Percentiles rank a stretch among this genome's conserved stretches.
Conservation (phyloP, 1,140 invertebrate genomes). For the Cotesia chilonis region DNA sequence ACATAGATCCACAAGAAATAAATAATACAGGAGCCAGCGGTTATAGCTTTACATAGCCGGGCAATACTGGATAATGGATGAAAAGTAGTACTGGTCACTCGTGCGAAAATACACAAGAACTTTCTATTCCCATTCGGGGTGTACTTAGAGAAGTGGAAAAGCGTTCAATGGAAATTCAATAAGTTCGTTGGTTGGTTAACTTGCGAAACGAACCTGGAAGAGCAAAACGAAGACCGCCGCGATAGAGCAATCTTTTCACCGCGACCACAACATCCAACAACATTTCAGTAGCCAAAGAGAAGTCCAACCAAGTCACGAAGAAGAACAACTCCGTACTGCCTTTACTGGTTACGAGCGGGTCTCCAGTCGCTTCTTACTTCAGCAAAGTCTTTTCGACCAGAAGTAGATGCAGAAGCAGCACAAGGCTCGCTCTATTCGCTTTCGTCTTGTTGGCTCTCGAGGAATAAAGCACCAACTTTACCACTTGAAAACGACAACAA, state of each 20-base stretch:
- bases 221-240: too few species aligned
- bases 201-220: too few species aligned
- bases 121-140: not conserved
- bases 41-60: conserved; percentile 34
- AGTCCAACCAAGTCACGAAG: not conserved
- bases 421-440: too few species aligned
- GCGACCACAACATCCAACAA: conserved; percentile 5
- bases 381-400: not conserved
- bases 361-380: not conserved
- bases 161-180: conserved; percentile 6
- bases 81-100: conserved; percentile 37
- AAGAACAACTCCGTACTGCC: too few species aligned
- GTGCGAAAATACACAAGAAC: conserved; percentile 39
- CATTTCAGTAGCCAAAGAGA: not conserved
- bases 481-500: conserved; percentile 23
- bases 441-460: too few species aligned
- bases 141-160: conserved; percentile 11
- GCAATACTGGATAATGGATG: conserved; percentile 43
- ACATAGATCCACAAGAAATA: conserved; percentile 54
- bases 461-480: conserved; percentile 28
- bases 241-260: conserved; percentile 1
- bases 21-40: conserved; percentile 53
- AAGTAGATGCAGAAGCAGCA: not conserved
- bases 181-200: not conserved
- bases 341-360: too few species aligned